Evolutionary conservation across 2,113 vertebrate species (phyloP).

Genomic region (Crotalus helleri): DNA sequence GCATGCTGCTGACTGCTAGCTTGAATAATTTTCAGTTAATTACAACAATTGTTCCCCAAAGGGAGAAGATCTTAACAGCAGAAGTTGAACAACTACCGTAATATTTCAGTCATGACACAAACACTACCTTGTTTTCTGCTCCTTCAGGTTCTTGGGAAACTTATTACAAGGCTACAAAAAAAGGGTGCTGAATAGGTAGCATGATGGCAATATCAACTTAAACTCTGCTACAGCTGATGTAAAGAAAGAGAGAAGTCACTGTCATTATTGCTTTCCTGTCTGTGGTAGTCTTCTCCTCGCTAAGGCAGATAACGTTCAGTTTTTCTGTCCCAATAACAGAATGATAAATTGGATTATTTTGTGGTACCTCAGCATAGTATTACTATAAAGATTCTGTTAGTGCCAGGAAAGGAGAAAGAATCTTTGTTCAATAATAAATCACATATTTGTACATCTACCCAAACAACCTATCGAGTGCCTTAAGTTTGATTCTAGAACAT

Average conservation of each 20-base stretch:
- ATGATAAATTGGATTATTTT: background rate
- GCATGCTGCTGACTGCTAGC: background rate
- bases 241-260: background rate
- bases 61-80: background rate
- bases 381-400: background rate
- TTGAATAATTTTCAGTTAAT: background rate
- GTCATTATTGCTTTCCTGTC: background rate
- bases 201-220: background rate
- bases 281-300: background rate
- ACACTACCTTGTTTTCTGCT: background rate
- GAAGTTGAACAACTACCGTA: background rate
- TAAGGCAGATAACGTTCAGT: background rate
- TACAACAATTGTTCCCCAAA: background rate
- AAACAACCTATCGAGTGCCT: background rate
- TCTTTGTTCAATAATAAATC: background rate
- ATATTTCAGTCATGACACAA: background rate
- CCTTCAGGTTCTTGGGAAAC: background rate
- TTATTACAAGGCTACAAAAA: background rate
- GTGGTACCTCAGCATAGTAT: background rate
- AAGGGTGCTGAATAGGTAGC: background rate
- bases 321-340: background rate
- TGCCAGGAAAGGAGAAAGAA: background rate
- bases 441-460: background rate
- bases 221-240: background rate
- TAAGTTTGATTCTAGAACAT: background rate